Evolutionary conservation across 2,888 invertebrate genomes (phyloP).

Genomic region (Ormyrus thymus): DNA sequence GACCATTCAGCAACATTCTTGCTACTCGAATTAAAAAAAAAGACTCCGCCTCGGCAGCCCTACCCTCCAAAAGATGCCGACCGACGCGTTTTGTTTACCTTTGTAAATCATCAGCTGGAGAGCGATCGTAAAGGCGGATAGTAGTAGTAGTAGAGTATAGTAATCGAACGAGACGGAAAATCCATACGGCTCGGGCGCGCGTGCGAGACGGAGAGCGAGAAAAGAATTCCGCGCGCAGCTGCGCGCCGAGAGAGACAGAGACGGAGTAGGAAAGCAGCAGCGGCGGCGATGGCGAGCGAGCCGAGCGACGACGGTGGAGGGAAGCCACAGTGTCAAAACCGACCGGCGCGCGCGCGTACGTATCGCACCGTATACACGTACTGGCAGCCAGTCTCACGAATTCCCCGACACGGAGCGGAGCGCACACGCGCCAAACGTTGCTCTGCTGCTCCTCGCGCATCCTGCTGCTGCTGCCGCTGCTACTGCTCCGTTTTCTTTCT

Average conservation of each 20-base stretch:
- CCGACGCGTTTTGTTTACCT: too few species aligned
- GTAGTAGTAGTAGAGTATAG: not conserved
- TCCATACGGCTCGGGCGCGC: conserved; percentile 31
- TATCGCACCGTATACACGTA: conserved; percentile 22
- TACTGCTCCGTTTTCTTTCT: too few species aligned
- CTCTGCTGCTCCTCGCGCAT: too few species aligned
- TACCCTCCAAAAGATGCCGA: too few species aligned
- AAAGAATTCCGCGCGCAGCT: conserved; percentile 39
- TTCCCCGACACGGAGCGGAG: not conserved
- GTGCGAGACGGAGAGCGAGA: conserved; percentile 22
- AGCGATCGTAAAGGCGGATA: not conserved
- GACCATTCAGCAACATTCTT: too few species aligned
- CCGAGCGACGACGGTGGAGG: conserved; percentile 35
- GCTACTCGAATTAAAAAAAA: too few species aligned
- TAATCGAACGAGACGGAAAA: conserved; percentile 50
- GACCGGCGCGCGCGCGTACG: not conserved
- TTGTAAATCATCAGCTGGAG: too few species aligned
- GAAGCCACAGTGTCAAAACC: conserved; percentile 33
- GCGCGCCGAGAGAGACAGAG: conserved; percentile 6
- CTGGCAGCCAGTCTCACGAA: not conserved
- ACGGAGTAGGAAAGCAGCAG: conserved; percentile 12
- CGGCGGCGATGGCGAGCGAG: not conserved
- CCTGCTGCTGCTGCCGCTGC: too few species aligned
- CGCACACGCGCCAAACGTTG: too few species aligned
- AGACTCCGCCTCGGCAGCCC: too few species aligned